Percentiles rank a stretch among this genome's conserved stretches.
These are phyloP conservation scores for Pyralis farinalis DNA, from an alignment of 2,888 invertebrate species.

Conservation along the genomic window DNA sequence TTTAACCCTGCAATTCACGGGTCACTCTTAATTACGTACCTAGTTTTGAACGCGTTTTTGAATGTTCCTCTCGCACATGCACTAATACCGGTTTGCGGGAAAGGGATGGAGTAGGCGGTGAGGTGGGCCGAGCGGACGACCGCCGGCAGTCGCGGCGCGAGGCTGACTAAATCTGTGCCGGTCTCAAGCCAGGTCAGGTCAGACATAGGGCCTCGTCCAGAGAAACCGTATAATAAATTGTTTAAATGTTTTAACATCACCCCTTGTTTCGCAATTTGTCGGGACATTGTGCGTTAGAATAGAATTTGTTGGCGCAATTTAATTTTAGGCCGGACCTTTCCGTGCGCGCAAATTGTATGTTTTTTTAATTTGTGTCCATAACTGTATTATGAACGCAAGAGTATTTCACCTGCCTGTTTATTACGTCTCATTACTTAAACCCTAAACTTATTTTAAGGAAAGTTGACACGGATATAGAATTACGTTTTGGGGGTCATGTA, in stretches of 20 bases:
- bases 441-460: no score
- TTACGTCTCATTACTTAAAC: no score
- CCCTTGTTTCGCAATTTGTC: constrained; percentile 35
- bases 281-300: constrained; percentile 29
- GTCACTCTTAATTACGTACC: constrained; percentile 43
- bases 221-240: constrained; percentile 31
- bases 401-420: no score
- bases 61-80: constrained; percentile 44
- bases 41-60: constrained; percentile 25
- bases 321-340: constrained; percentile 21
- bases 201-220: constrained; percentile 47
- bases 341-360: background rate
- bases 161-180: constrained; percentile 77
- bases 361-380: background rate
- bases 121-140: constrained; percentile 35
- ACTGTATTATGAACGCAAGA: background rate
- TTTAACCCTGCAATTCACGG: constrained; percentile 36
- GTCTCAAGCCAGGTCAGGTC: constrained; percentile 74
- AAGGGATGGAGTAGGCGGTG: constrained; percentile 40
- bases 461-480: no score
- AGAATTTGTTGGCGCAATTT: constrained; percentile 33
- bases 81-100: constrained; percentile 41
- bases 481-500: no score
- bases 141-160: constrained; percentile 64
- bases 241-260: constrained; percentile 41